Evolutionary conservation across 2,888 invertebrate species (phyloP).

Genomic region (Antheraea assamensis): DNA sequence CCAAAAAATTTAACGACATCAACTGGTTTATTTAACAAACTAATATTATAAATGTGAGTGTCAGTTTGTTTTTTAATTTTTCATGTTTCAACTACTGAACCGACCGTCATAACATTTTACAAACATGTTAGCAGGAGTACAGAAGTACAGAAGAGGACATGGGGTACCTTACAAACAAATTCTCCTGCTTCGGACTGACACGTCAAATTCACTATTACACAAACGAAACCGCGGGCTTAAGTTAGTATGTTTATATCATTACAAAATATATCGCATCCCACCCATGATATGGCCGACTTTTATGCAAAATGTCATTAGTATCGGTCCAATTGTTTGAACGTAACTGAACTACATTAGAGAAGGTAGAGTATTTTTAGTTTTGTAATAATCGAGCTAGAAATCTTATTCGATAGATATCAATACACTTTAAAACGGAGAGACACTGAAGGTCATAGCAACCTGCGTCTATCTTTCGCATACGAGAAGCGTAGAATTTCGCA

Average conservation of each 20-base stretch:
- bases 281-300: background rate
- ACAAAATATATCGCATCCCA: background rate
- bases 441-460: background rate
- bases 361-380: background rate
- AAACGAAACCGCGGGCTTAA: background rate
- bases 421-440: background rate
- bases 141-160: no score
- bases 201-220: no score
- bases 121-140: no score
- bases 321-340: background rate
- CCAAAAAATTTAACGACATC: no score
- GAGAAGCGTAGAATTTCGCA: slow-evolving; percentile 7
- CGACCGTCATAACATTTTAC: no score
- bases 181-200: no score
- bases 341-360: background rate
- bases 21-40: no score
- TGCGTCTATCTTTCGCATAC: background rate
- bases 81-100: no score
- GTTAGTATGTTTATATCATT: background rate
- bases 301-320: background rate
- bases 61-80: no score
- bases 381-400: background rate
- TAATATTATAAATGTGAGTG: no score
- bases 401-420: background rate
- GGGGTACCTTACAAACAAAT: no score